Conservation (phyloP, 1,140 invertebrate species). For the Macrosteles quadrilineatus region DNA sequence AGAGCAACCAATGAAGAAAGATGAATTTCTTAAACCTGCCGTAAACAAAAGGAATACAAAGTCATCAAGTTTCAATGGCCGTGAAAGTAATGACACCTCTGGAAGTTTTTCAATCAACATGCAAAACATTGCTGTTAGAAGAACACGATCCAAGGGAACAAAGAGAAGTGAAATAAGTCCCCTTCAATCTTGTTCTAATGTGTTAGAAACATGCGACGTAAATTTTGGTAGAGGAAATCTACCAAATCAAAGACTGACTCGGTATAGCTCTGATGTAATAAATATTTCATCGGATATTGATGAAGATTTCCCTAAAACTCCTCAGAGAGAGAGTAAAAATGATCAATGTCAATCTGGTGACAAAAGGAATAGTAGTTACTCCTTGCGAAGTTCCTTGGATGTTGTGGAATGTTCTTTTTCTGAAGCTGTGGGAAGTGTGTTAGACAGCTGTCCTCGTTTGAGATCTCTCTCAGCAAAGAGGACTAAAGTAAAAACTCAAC, state of each 20-base stretch:
- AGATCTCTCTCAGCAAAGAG: background rate
- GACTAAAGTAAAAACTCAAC: background rate
- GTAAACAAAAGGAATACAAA: background rate
- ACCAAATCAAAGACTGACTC: no score
- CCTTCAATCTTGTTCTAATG: background rate
- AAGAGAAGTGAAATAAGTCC: background rate
- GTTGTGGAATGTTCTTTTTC: background rate
- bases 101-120: background rate
- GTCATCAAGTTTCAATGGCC: background rate
- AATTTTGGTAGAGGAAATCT: no score
- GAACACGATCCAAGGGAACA: background rate
- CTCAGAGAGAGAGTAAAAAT: background rate
- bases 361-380: background rate
- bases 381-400: background rate
- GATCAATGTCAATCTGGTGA: background rate
- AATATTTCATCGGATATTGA: no score
- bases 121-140: slow-evolving; percentile 5
- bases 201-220: no score
- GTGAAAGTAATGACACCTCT: background rate
- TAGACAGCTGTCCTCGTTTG: background rate
- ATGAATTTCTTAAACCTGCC: background rate
- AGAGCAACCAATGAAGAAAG: background rate
- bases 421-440: background rate
- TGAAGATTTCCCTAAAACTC: no score
- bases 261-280: no score